Conservation (phyloP, 2,113 vertebrate species). For the Aix galericulata region DNA sequence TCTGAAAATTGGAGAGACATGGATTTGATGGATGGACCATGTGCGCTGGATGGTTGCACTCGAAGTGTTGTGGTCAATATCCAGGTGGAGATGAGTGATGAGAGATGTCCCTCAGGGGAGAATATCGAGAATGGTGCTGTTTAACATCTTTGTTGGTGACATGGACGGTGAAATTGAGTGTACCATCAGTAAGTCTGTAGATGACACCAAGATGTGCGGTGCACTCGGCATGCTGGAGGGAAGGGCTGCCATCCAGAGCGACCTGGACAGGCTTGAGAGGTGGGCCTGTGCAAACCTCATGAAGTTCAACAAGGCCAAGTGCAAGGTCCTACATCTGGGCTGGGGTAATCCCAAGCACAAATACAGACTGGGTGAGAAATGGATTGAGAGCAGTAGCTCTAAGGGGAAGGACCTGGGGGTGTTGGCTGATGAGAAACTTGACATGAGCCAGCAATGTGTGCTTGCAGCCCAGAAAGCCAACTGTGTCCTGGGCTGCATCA, state of each 20-base stretch:
- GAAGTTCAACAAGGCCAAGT: not conserved
- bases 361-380: not conserved
- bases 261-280: not conserved
- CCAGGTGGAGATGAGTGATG: not conserved
- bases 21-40: not conserved
- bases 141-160: not conserved
- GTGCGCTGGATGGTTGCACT: not conserved
- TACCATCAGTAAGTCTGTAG: not conserved
- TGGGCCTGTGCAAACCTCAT: not conserved
- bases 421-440: not conserved
- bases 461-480: not conserved
- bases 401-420: not conserved
- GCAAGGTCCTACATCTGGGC: not conserved
- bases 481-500: not conserved
- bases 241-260: not conserved
- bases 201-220: not conserved
- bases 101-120: not conserved
- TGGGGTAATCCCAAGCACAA: not conserved
- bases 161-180: not conserved
- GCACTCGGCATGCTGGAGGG: not conserved
- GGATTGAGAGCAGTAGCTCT: not conserved
- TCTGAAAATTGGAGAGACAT: not conserved
- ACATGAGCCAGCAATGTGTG: not conserved
- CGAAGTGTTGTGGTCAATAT: not conserved
- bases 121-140: not conserved